Percentiles rank a stretch among this genome's conserved stretches.
These are phyloP conservation scores for Polyergus mexicanus DNA, from an alignment of 1,140 invertebrate genomes.

Conservation along the genomic window DNA sequence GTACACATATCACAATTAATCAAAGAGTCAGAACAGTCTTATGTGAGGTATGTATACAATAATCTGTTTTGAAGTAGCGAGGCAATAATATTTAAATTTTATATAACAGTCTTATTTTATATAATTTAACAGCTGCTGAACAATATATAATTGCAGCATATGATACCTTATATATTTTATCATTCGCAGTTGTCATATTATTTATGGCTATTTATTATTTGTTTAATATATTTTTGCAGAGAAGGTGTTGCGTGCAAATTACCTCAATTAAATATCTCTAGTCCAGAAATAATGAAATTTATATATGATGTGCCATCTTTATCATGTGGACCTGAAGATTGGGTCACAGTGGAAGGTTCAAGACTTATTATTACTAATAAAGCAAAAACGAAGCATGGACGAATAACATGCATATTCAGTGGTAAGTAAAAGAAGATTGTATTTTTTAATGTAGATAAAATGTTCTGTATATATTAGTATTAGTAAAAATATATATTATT, in stretches of 20 bases:
- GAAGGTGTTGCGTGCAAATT: slow-evolving; percentile 87
- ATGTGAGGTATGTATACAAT: slow-evolving; percentile 65
- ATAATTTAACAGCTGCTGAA: no score
- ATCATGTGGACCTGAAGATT: slow-evolving; percentile 87
- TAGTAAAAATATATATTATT: background rate
- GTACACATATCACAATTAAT: slow-evolving; percentile 79
- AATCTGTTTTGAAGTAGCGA: slow-evolving; percentile 13
- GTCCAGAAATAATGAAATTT: slow-evolving; percentile 90
- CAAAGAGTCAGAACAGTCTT: slow-evolving; percentile 74
- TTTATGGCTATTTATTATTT: slow-evolving; percentile 30
- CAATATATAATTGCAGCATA: background rate
- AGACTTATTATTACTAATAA: slow-evolving; percentile 87
- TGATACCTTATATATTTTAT: background rate
- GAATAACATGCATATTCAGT: slow-evolving; percentile 87
- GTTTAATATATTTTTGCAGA: slow-evolving; percentile 60
- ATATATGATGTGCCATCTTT: slow-evolving; percentile 88
- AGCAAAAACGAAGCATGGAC: slow-evolving; percentile 85
- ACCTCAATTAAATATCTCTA: slow-evolving; percentile 89
- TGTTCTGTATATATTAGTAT: background rate
- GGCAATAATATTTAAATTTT: background rate
- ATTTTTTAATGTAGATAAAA: slow-evolving; percentile 22
- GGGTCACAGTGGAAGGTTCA: slow-evolving; percentile 85
- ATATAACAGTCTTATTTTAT: no score
- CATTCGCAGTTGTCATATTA: background rate
- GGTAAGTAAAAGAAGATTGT: slow-evolving; percentile 72